phyloP scores from a whole-genome alignment of 30 jellyfish, hydroid and myxozoan species.

The Nemopilema nomurai region DNA sequence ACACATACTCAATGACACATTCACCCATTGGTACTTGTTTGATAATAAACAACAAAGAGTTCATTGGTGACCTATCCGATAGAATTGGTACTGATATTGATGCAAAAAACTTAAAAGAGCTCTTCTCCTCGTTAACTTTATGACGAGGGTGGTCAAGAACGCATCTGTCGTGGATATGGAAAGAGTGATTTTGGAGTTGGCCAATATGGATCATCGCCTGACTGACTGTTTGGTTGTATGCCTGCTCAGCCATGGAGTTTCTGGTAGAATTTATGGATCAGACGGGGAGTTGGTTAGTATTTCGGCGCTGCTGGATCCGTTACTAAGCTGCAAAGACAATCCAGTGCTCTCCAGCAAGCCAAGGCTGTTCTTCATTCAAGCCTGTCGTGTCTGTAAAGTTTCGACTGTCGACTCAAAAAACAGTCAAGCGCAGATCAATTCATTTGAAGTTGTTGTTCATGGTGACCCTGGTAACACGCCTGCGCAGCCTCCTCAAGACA shows the following conservation, averaged over 20 bases:
- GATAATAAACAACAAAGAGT: constrained; percentile 70
- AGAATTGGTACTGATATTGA: constrained; percentile 77
- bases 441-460: constrained; percentile 39
- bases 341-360: constrained; percentile 62
- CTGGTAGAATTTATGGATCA: constrained; percentile 72
- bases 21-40: constrained; percentile 78
- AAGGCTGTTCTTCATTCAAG: constrained; percentile 82
- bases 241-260: constrained; percentile 82
- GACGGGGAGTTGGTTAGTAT: constrained; percentile 76
- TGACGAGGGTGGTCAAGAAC: constrained; percentile 54
- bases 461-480: background rate
- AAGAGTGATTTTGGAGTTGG: constrained; percentile 35
- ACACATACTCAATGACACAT: constrained; percentile 60
- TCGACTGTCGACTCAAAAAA: background rate
- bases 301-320: constrained; percentile 63
- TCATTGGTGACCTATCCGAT: constrained; percentile 48
- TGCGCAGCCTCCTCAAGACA: background rate
- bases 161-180: constrained; percentile 58
- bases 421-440: background rate
- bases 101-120: constrained; percentile 55
- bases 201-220: constrained; percentile 39
- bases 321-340: constrained; percentile 38
- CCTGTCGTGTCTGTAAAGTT: constrained; percentile 65
- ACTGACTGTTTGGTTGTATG: constrained; percentile 69
- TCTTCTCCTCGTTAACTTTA: constrained; percentile 64